Evolutionary conservation across 2,888 invertebrate species (phyloP).

Genomic region (Chloroclystis v-ata): DNA sequence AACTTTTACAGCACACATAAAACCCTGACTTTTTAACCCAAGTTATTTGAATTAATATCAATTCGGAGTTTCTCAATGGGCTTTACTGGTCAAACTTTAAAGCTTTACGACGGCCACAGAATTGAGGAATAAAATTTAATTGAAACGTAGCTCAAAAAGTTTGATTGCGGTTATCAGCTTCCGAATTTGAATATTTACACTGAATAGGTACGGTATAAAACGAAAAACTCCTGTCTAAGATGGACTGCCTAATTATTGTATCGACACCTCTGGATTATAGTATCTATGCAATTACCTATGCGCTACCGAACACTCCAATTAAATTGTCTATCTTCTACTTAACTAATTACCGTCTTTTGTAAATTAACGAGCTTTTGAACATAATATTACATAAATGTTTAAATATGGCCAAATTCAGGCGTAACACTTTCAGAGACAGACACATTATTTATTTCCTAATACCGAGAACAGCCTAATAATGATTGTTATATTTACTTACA

Average conservation of each 20-base stretch:
- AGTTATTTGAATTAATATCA: conserved; percentile 79
- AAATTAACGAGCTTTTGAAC: too few relatives aligned
- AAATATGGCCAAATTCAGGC: too few relatives aligned
- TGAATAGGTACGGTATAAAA: conserved; percentile 51
- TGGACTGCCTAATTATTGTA: conserved; percentile 26
- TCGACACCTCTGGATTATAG: conserved; percentile 22
- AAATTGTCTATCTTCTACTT: conserved; percentile 18
- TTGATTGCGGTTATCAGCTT: conserved; percentile 76
- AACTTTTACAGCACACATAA: conserved; percentile 76
- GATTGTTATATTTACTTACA: too few relatives aligned
- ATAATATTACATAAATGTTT: too few relatives aligned
- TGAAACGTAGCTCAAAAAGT: conserved; percentile 73
- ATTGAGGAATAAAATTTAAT: conserved; percentile 78
- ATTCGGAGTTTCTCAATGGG: conserved; percentile 78
- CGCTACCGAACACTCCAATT: conserved; percentile 22
- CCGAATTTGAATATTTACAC: conserved; percentile 78
- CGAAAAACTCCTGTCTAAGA: conserved; percentile 34
- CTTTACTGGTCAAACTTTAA: conserved; percentile 77
- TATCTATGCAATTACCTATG: conserved; percentile 18
- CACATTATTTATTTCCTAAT: too few relatives aligned
- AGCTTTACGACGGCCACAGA: conserved; percentile 75
- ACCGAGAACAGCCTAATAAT: too few relatives aligned
- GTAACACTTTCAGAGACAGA: too few relatives aligned
- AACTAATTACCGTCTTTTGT: conserved; percentile 21
- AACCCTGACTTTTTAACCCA: conserved; percentile 78